Percentiles rank a stretch among this genome's conserved stretches.
Conservation (phyloP, 2,113 vertebrate genomes). For the Ploceus nigricollis region DNA sequence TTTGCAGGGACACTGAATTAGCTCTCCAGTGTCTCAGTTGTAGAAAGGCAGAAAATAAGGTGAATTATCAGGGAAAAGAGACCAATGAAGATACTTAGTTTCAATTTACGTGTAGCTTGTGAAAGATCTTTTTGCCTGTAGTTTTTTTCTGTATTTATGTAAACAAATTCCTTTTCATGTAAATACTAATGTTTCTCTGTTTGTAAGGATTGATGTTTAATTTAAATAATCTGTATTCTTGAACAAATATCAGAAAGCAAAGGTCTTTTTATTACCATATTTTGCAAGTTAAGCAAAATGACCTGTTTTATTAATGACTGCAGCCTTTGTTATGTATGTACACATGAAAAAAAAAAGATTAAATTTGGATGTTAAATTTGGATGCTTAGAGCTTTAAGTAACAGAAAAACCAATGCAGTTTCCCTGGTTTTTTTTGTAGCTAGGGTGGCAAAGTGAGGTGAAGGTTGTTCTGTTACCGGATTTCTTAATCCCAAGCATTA, state of each 20-base stretch:
- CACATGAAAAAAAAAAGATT: not conserved
- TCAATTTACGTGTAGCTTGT: not conserved
- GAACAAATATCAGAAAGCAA: not conserved
- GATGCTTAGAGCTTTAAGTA: not conserved
- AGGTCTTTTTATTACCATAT: not conserved
- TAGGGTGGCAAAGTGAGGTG: not conserved
- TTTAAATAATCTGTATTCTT: not conserved
- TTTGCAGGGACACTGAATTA: not conserved
- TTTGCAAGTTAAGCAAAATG: not conserved
- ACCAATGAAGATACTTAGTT: not conserved
- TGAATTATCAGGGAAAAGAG: not conserved
- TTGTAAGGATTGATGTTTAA: not conserved
- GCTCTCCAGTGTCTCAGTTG: not conserved
- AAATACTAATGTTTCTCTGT: not conserved
- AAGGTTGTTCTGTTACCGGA: not conserved
- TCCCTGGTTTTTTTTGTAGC: not conserved
- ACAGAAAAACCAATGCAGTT: not conserved
- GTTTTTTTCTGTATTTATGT: not conserved
- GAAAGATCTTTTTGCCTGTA: not conserved
- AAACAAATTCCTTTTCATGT: not conserved
- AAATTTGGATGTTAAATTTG: not conserved
- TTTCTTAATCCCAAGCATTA: not conserved
- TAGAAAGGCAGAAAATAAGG: not conserved
- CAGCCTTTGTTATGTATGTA: not conserved
- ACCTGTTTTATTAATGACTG: constrained; percentile 7